Evolutionary conservation across 2,797 vertebrate species (phyloP).

Genomic region (Bryconaethiops microstoma): DNA sequence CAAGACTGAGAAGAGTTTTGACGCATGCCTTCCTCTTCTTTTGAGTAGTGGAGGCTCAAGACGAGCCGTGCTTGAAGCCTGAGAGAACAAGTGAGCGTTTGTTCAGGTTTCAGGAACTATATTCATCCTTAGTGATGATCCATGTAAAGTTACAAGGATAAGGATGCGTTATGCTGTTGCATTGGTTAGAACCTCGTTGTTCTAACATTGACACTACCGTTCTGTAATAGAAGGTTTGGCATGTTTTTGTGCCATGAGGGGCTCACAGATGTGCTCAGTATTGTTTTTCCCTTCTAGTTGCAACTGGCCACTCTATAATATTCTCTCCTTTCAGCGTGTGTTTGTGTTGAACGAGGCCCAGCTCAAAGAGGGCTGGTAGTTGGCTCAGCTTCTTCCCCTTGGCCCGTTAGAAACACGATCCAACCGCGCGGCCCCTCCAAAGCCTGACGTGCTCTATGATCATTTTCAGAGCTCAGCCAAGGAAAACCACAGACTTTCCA

Average conservation of each 20-base stretch:
- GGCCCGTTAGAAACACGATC: conserved; percentile 53
- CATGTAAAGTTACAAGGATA: neutral
- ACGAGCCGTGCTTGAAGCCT: no score
- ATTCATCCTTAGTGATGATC: neutral
- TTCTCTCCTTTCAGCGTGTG: conserved; percentile 55
- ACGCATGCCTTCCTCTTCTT: no score
- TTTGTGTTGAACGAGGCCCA: conserved; percentile 58
- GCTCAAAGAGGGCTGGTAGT: conserved; percentile 49
- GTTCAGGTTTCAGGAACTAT: neutral
- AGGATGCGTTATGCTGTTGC: neutral
- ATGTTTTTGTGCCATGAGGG: conserved; percentile 26
- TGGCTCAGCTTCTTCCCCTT: conserved; percentile 51
- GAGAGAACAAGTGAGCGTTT: neutral
- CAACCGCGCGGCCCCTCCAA: conserved; percentile 50
- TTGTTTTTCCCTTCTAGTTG: conserved; percentile 40
- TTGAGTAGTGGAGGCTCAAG: no score
- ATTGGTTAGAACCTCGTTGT: conserved; percentile 18
- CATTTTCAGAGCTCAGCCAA: conserved; percentile 58
- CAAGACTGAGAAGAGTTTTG: no score
- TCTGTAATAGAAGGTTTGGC: neutral
- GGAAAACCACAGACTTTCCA: conserved; percentile 55
- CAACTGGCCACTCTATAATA: conserved; percentile 42
- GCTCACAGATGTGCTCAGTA: conserved; percentile 35
- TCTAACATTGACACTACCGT: neutral
- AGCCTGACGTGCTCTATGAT: conserved; percentile 58